Evolutionary conservation across 2,113 vertebrate genomes (phyloP).

Genomic region (Oryzias woworae): DNA sequence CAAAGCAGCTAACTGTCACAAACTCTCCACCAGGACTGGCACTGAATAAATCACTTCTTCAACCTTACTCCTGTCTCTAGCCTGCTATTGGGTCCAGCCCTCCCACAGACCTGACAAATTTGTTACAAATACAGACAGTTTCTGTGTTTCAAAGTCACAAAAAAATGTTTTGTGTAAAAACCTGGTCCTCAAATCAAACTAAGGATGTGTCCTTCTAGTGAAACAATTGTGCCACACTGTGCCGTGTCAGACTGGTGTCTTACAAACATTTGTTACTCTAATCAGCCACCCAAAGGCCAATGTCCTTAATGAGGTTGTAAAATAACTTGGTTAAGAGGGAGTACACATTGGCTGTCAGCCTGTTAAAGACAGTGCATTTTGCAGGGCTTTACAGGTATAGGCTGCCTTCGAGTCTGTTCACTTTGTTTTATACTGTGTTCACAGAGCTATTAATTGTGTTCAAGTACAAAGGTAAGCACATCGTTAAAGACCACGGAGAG

Average conservation of each 20-base stretch:
- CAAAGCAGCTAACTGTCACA: too few relatives aligned
- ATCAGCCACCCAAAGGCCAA: conserved; percentile 33
- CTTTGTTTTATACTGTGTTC: background rate
- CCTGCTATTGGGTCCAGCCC: too few relatives aligned
- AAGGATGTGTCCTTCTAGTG: background rate
- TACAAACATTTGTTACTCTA: conserved; percentile 25
- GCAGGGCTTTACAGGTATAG: conserved; percentile 14
- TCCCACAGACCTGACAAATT: too few relatives aligned
- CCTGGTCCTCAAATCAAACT: too few relatives aligned
- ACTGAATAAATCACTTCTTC: too few relatives aligned
- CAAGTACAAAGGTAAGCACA: background rate
- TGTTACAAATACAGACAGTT: too few relatives aligned
- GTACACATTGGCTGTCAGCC: conserved; percentile 15
- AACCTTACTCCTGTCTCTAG: too few relatives aligned
- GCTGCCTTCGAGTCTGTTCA: background rate
- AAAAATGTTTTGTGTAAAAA: too few relatives aligned
- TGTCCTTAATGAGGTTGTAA: conserved; percentile 37
- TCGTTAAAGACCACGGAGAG: background rate
- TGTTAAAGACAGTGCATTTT: conserved; percentile 12
- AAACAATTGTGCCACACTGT: background rate
- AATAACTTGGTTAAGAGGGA: conserved; percentile 15
- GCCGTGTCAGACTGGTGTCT: conserved; percentile 5
- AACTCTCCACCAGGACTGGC: too few relatives aligned
- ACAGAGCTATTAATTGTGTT: background rate
- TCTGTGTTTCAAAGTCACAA: too few relatives aligned